A percentile compares a stretch with the other conserved stretches of the same genome.
phyloP scores from a whole-genome alignment of 2,113 vertebrate species.

The Xenopus tropicalis region DNA sequence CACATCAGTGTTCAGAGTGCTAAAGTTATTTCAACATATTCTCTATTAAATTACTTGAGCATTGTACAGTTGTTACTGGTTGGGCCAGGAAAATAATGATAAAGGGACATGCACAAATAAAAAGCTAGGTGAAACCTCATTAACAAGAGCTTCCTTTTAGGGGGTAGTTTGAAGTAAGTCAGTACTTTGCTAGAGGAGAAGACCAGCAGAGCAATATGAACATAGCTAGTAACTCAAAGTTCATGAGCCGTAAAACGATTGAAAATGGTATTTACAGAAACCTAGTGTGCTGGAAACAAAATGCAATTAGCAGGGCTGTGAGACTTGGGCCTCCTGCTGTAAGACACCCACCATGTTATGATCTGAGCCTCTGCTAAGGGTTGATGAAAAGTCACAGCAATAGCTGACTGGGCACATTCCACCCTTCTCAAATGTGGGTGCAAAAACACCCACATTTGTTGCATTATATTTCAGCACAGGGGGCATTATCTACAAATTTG shows the following conservation, averaged over 20 bases:
- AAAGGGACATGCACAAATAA: too few species aligned
- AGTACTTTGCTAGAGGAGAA: background rate
- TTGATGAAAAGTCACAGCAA: background rate
- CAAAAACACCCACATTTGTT: background rate
- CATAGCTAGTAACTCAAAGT: slow-evolving; percentile 11
- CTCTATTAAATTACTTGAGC: too few species aligned
- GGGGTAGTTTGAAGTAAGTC: too few species aligned
- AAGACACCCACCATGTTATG: slow-evolving; percentile 27
- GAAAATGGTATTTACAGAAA: slow-evolving; percentile 30
- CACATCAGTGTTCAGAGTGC: too few species aligned
- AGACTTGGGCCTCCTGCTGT: slow-evolving; percentile 28
- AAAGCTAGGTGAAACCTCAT: too few species aligned
- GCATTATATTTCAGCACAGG: background rate
- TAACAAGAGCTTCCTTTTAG: too few species aligned
- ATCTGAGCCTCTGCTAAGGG: background rate
- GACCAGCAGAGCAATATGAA: background rate
- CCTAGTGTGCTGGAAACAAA: slow-evolving; percentile 35
- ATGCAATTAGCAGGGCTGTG: slow-evolving; percentile 28
- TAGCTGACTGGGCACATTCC: background rate
- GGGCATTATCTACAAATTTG: background rate
- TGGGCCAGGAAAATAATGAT: too few species aligned
- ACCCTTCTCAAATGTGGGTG: background rate
- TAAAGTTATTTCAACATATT: too few species aligned
- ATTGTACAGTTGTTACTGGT: too few species aligned
- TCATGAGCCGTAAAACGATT: slow-evolving; percentile 5